Conservation (phyloP, 64 coral and sea anemone species). For the Orbicella faveolata region DNA sequence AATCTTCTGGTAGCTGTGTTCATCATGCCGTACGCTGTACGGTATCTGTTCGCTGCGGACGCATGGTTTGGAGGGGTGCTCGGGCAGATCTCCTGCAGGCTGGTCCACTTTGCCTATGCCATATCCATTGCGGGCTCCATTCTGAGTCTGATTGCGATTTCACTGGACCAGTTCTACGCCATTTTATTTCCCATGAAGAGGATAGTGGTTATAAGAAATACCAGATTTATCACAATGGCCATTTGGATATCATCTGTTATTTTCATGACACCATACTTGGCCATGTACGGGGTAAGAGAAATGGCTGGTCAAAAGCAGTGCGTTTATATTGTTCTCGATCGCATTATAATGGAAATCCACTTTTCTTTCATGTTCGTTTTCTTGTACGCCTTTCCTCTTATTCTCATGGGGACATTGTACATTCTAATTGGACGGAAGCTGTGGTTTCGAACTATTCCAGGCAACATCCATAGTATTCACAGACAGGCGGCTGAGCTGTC, state of each 20-base stretch:
- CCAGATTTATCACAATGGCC: not conserved
- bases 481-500: not conserved
- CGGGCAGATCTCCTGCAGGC: slow-evolving; percentile 4
- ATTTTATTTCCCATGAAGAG: slow-evolving; percentile 15
- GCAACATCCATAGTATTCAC: slow-evolving; percentile 23
- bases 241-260: slow-evolving; percentile 10
- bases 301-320: not conserved
- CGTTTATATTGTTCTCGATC: not conserved
- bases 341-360: not conserved
- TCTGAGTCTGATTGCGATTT: not conserved
- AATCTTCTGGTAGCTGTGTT: slow-evolving; percentile 16
- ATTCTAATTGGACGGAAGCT: slow-evolving; percentile 19
- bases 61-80: not conserved
- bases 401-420: not conserved
- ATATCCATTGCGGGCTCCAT: slow-evolving; percentile 1
- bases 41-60: not conserved
- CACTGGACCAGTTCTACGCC: slow-evolving; percentile 1
- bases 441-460: slow-evolving; percentile 5
- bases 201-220: not conserved
- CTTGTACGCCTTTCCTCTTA: slow-evolving; percentile 19
- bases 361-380: slow-evolving; percentile 14
- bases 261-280: slow-evolving; percentile 19
- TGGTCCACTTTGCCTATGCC: not conserved
- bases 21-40: not conserved
- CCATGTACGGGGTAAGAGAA: slow-evolving; percentile 16